A percentile compares a stretch with the other conserved stretches of the same genome.
These are phyloP conservation scores for Turritopsis dohrnii DNA, from an alignment of 30 jellyfish, hydroid and myxozoan genomes.

Conservation along the genomic window DNA sequence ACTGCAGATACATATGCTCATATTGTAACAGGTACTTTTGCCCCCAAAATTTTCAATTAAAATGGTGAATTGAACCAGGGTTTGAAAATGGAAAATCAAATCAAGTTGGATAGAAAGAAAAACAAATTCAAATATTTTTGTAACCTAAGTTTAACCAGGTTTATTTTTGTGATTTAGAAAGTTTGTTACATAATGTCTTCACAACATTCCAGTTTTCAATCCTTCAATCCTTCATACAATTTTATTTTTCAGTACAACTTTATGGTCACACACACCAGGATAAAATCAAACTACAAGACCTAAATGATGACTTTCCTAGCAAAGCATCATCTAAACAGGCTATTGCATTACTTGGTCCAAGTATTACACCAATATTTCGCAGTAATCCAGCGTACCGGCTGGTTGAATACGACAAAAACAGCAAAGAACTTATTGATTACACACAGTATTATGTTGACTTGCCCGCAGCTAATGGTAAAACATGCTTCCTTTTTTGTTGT, in stretches of 20 bases:
- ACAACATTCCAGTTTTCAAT: neutral
- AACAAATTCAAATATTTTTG: no score
- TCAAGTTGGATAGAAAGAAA: no score
- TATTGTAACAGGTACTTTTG: constrained; percentile 54
- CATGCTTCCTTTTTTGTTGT: neutral
- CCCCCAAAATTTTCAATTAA: no score
- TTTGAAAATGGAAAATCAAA: no score
- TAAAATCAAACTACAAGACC: constrained; percentile 43
- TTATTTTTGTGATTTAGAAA: no score
- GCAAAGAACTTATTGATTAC: constrained; percentile 48
- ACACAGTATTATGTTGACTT: constrained; percentile 69
- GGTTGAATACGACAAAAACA: constrained; percentile 34
- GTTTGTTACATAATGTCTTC: no score
- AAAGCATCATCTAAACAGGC: neutral
- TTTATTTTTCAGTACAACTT: constrained; percentile 50
- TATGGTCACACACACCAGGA: constrained; percentile 90
- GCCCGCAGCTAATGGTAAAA: constrained; percentile 67
- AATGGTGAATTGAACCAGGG: no score
- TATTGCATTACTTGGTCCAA: constrained; percentile 59
- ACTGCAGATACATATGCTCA: constrained; percentile 54
- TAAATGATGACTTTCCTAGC: constrained; percentile 5
- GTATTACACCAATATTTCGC: constrained; percentile 65
- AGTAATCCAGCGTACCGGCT: constrained; percentile 85
- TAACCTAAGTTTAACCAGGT: no score
- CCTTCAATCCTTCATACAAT: neutral